These are phyloP conservation scores for Odontophorus gujanensis DNA, from an alignment of 2,113 vertebrate genomes.

Conservation along the genomic window DNA sequence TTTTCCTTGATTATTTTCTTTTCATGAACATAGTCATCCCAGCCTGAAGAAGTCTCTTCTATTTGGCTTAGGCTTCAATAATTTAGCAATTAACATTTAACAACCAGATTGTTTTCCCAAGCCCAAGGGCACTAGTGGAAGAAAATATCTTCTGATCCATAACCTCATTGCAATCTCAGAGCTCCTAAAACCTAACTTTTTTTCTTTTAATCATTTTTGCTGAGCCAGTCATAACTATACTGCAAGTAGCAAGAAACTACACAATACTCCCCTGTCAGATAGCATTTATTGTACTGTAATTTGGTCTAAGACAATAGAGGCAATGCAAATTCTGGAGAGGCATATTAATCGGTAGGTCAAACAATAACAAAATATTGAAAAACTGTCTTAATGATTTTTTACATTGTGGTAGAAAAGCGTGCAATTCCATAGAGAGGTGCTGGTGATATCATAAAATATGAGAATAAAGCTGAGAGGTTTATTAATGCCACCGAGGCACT, in stretches of 20 bases:
- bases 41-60: background rate
- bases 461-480: slow-evolving; percentile 71
- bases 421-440: slow-evolving; percentile 59
- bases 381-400: slow-evolving; percentile 78
- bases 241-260: slow-evolving; percentile 18
- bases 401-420: slow-evolving; percentile 48
- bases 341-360: slow-evolving; percentile 79
- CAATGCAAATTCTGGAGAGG: slow-evolving; percentile 76
- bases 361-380: slow-evolving; percentile 79
- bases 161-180: slow-evolving; percentile 30
- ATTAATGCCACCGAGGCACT: slow-evolving; percentile 72
- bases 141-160: slow-evolving; percentile 41
- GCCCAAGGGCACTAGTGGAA: slow-evolving; percentile 30
- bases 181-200: background rate
- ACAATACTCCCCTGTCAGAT: slow-evolving; percentile 53
- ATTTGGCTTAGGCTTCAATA: slow-evolving; percentile 47
- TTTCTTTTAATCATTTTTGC: slow-evolving; percentile 42
- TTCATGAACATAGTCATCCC: background rate
- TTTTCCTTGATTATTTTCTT: slow-evolving; percentile 15
- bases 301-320: slow-evolving; percentile 70
- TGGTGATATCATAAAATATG: slow-evolving; percentile 68
- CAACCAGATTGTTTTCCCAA: slow-evolving; percentile 25
- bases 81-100: slow-evolving; percentile 72
- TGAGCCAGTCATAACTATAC: slow-evolving; percentile 44
- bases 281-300: slow-evolving; percentile 73